Conservation (phyloP, 64 coral and sea anemone species). For the Pocillopora verrucosa region DNA sequence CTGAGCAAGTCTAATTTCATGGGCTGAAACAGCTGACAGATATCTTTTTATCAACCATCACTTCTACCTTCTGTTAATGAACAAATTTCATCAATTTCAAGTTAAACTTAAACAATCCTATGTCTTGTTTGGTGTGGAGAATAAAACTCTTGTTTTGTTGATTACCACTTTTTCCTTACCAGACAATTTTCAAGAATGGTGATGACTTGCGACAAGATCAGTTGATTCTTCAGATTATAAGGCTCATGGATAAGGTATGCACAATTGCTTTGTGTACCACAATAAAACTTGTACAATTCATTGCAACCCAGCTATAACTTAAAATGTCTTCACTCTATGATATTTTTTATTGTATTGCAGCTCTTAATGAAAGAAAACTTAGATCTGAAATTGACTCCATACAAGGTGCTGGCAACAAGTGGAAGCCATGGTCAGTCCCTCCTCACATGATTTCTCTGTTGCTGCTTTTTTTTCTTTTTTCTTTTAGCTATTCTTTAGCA, state of each 20-base stretch:
- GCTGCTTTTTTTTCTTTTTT: neutral
- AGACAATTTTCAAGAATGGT: slow-evolving; percentile 97
- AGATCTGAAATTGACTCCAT: slow-evolving; percentile 94
- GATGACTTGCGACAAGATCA: slow-evolving; percentile 98
- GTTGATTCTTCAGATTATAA: slow-evolving; percentile 93
- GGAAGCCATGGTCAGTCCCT: slow-evolving; percentile 65
- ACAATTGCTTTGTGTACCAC: neutral
- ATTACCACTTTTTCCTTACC: neutral
- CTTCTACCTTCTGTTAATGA: no score
- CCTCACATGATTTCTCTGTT: no score
- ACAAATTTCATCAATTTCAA: no score
- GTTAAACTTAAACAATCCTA: no score
- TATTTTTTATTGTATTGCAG: slow-evolving; percentile 30
- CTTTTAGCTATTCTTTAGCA: neutral
- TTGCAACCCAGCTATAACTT: no score
- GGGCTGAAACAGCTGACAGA: no score
- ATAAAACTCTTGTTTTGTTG: neutral
- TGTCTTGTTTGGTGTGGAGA: no score
- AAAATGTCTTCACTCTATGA: no score
- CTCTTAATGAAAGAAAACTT: slow-evolving; percentile 99
- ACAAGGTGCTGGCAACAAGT: slow-evolving; percentile 96
- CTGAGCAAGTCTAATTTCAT: no score
- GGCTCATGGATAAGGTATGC: slow-evolving; percentile 94
- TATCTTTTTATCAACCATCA: no score
- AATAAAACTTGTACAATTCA: no score